phyloP scores from a whole-genome alignment of 2,113 vertebrate genomes.

The Rynchops niger region DNA sequence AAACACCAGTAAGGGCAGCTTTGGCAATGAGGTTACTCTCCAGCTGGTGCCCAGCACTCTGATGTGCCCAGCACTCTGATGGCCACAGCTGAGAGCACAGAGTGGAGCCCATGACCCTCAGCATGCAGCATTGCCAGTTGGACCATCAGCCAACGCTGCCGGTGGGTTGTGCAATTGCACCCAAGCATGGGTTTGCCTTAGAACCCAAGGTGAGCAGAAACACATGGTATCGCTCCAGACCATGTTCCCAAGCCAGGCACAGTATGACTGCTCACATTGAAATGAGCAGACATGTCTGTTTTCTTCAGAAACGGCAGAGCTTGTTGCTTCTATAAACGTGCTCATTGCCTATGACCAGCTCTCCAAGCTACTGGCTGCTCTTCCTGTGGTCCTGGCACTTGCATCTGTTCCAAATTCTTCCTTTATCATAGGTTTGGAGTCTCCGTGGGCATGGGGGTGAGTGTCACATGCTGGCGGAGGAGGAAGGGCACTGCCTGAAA shows the following conservation, averaged over 20 bases:
- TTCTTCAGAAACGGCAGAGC: background rate
- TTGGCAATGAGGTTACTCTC: background rate
- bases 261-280: background rate
- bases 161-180: background rate
- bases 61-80: background rate
- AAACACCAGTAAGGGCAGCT: background rate
- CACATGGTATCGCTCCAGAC: background rate
- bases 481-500: background rate
- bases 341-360: background rate
- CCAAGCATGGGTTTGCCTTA: background rate
- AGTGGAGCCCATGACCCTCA: background rate
- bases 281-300: background rate
- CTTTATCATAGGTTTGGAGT: background rate
- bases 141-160: fast-evolving
- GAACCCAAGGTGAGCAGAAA: background rate
- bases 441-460: background rate
- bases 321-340: background rate
- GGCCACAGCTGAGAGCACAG: background rate
- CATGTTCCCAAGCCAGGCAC: background rate
- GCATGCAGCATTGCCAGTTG: background rate
- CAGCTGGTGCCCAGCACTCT: background rate
- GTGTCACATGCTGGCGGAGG: background rate
- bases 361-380: background rate
- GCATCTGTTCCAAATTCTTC: background rate
- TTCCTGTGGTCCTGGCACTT: background rate